Percentiles rank a stretch among this genome's conserved stretches.
Evolutionary conservation across 2,888 invertebrate species (phyloP).

Genomic region (Cordylochernes scorpioides): DNA sequence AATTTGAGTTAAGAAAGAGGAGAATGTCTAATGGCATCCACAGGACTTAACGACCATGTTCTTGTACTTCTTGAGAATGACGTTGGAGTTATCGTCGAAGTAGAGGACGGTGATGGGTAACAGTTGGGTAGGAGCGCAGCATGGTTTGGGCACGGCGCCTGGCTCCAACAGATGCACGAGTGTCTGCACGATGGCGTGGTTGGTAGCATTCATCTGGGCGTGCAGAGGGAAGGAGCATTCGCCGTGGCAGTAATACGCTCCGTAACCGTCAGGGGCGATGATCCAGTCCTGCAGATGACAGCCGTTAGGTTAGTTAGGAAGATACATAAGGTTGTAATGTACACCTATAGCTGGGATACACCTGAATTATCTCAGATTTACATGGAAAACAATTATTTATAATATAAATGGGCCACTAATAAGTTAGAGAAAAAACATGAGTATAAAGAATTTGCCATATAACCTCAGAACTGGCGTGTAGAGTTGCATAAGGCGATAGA

Average conservation of each 20-base stretch:
- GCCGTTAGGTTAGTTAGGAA: too few relatives aligned
- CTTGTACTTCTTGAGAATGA: constrained; percentile 72
- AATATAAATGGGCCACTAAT: too few relatives aligned
- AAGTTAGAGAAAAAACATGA: too few relatives aligned
- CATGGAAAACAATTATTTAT: too few relatives aligned
- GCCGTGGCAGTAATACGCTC: constrained; percentile 74
- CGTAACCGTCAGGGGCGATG: constrained; percentile 78
- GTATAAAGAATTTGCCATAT: too few relatives aligned
- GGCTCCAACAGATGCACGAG: constrained; percentile 59
- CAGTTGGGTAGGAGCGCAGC: constrained; percentile 72
- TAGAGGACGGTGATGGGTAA: constrained; percentile 67
- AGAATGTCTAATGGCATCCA: constrained; percentile 50
- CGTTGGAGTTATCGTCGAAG: constrained; percentile 66
- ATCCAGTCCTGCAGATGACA: constrained; percentile 54
- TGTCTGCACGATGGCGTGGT: constrained; percentile 84
- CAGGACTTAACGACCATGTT: constrained; percentile 95
- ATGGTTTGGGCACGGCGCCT: constrained; percentile 53
- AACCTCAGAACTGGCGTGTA: too few relatives aligned
- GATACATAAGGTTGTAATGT: too few relatives aligned
- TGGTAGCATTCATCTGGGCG: constrained; percentile 79
- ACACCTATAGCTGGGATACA: too few relatives aligned
- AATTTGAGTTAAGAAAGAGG: too few relatives aligned
- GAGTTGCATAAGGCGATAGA: too few relatives aligned
- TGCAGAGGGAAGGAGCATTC: constrained; percentile 79
- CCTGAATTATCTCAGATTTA: too few relatives aligned